phyloP scores from a whole-genome alignment of 2,113 vertebrate genomes.

The Otis tarda region DNA sequence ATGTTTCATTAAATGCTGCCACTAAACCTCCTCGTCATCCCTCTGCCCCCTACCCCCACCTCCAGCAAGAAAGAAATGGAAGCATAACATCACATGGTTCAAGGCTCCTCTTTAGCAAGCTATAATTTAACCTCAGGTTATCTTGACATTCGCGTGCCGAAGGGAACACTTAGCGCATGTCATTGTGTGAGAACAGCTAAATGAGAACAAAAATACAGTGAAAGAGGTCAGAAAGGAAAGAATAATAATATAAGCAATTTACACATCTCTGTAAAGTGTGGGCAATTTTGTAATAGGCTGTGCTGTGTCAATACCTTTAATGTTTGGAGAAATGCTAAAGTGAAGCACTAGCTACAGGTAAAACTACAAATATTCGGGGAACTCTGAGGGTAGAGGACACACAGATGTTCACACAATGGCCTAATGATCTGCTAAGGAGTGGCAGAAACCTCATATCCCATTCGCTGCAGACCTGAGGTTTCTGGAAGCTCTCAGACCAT shows the following conservation, averaged over 20 bases:
- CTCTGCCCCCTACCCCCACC: neutral
- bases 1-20: neutral
- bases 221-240: constrained; percentile 37
- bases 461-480: neutral
- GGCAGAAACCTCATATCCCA: neutral
- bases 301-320: neutral
- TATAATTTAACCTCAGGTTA: constrained; percentile 56
- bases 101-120: constrained; percentile 44
- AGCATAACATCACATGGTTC: constrained; percentile 3
- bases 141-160: constrained; percentile 43
- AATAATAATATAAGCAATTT: constrained; percentile 36
- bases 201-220: constrained; percentile 38
- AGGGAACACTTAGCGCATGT: neutral
- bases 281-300: neutral
- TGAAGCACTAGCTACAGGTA: neutral
- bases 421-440: neutral
- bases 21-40: neutral
- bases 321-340: neutral
- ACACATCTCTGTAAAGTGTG: neutral
- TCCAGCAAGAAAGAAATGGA: neutral
- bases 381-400: neutral
- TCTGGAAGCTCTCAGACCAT: neutral
- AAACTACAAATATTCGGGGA: neutral
- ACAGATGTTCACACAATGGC: neutral
- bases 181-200: constrained; percentile 41